phyloP scores from a whole-genome alignment of 2,888 invertebrate species.

The Rhingia campestris region DNA sequence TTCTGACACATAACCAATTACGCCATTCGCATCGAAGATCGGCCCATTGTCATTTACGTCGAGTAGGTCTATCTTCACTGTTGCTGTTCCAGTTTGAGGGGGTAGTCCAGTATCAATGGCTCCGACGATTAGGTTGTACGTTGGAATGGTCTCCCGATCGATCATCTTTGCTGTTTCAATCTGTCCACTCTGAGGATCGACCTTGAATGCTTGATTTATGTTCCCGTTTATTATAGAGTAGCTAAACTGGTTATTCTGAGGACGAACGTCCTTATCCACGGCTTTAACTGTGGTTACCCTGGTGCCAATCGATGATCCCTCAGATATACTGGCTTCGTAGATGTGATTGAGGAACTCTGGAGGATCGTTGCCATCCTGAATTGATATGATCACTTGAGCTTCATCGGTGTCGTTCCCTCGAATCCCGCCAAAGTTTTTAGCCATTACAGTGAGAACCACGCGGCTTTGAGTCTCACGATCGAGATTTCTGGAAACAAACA shows the following conservation, averaged over 20 bases:
- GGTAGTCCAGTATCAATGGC: slow-evolving; percentile 95
- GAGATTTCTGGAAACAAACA: slow-evolving; percentile 91
- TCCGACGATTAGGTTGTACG: slow-evolving; percentile 90
- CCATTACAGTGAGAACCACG: slow-evolving; percentile 94
- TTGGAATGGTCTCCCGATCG: slow-evolving; percentile 91
- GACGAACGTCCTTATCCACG: slow-evolving; percentile 94
- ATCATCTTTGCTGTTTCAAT: slow-evolving; percentile 90
- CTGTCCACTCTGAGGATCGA: slow-evolving; percentile 93
- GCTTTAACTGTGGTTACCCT: slow-evolving; percentile 91
- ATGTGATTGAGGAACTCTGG: slow-evolving; percentile 92
- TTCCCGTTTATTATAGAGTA: slow-evolving; percentile 95
- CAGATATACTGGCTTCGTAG: slow-evolving; percentile 92
- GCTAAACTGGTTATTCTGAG: slow-evolving; percentile 95
- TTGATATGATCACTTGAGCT: slow-evolving; percentile 95
- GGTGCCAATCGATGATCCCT: slow-evolving; percentile 90
- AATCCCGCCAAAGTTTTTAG: slow-evolving; percentile 97
- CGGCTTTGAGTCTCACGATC: slow-evolving; percentile 95
- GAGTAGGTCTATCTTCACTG: slow-evolving; percentile 89
- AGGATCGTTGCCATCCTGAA: slow-evolving; percentile 98
- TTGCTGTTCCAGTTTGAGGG: slow-evolving; percentile 95
- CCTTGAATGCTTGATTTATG: slow-evolving; percentile 91
- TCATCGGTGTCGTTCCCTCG: slow-evolving; percentile 97
- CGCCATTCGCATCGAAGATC: slow-evolving; percentile 88
- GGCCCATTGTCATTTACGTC: slow-evolving; percentile 98
- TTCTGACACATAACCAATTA: slow-evolving; percentile 91